Percentiles rank a stretch among this genome's conserved stretches.
Conservation (phyloP, 2,797 vertebrate genomes). For the Xerus rutilus region DNA sequence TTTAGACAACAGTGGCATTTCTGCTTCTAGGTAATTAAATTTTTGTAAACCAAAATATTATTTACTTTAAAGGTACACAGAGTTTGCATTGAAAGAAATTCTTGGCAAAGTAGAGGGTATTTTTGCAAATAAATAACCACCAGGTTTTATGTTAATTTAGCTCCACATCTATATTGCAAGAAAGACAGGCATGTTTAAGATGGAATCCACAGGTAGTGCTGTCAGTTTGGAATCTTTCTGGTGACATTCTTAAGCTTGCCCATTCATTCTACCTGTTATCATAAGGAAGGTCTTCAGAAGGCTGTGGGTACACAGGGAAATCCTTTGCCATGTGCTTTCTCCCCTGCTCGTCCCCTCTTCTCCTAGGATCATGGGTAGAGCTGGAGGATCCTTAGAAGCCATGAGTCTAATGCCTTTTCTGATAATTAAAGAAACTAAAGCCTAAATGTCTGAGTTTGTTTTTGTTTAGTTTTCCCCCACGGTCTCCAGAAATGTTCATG, state of each 20-base stretch:
- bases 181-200: background rate
- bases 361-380: background rate
- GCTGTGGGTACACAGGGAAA: background rate
- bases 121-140: constrained; percentile 1
- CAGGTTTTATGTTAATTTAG: constrained; percentile 15
- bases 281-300: background rate
- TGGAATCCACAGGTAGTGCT: background rate
- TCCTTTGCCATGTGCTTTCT: background rate
- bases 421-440: background rate
- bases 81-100: constrained; percentile 21
- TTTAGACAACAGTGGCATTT: background rate
- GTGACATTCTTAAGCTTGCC: constrained; percentile 6
- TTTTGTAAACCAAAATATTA: constrained; percentile 22
- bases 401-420: background rate
- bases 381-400: background rate
- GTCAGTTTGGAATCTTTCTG: background rate
- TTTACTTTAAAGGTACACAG: background rate
- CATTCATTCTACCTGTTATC: background rate
- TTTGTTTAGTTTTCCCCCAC: background rate
- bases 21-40: background rate
- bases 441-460: background rate
- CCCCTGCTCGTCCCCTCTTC: background rate
- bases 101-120: background rate
- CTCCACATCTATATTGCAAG: background rate
- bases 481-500: background rate